Percentiles rank a stretch among this genome's conserved stretches.
Conservation (phyloP, 2,797 vertebrate genomes). For the Phoeniculus purpureus region DNA sequence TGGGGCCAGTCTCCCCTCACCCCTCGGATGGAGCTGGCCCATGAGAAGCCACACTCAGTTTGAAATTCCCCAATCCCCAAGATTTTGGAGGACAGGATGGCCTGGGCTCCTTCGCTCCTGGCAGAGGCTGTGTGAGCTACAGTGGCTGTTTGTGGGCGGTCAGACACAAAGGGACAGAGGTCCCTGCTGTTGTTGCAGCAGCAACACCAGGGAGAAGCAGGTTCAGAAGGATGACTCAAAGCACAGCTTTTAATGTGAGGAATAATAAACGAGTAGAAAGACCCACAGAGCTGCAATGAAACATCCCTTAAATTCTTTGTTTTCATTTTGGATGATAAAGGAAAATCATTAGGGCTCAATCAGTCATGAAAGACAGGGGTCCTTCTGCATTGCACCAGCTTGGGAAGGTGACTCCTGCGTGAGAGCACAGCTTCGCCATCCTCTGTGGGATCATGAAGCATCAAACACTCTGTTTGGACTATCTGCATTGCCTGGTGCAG, state of each 20-base stretch:
- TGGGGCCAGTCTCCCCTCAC: neutral
- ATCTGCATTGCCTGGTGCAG: neutral
- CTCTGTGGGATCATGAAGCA: neutral
- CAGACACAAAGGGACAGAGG: neutral
- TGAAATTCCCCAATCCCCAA: neutral
- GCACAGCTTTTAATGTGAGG: neutral
- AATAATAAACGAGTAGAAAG: constrained; percentile 40
- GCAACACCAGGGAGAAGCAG: neutral
- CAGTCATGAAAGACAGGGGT: constrained; percentile 8
- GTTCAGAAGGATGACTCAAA: constrained; percentile 4
- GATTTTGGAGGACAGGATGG: neutral
- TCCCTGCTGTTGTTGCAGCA: no score
- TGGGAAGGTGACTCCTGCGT: neutral
- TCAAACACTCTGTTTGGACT: constrained; percentile 10
- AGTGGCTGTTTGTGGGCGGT: neutral
- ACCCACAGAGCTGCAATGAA: neutral
- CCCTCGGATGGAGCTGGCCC: accelerated
- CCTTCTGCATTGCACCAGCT: neutral
- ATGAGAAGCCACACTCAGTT: accelerated
- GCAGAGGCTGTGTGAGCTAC: neutral
- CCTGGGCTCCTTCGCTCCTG: neutral
- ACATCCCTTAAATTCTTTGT: constrained; percentile 33
- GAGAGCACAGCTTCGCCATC: neutral
- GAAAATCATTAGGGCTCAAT: constrained; percentile 49
- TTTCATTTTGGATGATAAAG: constrained; percentile 37